Conservation (phyloP, 2,888 invertebrate genomes). For the Lasioglossum lativentre region DNA sequence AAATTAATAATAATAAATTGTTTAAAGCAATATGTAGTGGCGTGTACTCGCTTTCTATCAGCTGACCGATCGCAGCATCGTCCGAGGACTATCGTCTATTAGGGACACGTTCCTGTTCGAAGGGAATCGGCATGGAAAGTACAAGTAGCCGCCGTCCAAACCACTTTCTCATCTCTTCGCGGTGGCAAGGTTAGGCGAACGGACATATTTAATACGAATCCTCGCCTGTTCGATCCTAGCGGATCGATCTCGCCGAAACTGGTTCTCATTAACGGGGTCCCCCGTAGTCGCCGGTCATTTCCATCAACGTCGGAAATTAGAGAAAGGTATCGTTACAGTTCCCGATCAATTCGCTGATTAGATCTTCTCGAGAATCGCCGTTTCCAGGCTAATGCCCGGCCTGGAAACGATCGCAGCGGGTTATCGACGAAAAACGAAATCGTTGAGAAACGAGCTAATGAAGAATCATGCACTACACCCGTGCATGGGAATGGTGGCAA, state of each 20-base stretch:
- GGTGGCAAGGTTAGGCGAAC: constrained; percentile 24
- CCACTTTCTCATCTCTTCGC: constrained; percentile 41
- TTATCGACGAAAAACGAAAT: constrained; percentile 11
- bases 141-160: constrained; percentile 37
- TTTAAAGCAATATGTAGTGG: too few relatives aligned
- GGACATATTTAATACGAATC: constrained; percentile 24
- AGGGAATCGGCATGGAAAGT: constrained; percentile 41
- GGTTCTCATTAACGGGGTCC: constrained; percentile 31
- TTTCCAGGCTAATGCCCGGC: constrained; percentile 40
- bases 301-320: constrained; percentile 30
- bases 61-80: constrained; percentile 17
- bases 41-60: constrained; percentile 45
- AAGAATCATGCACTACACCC: neutral
- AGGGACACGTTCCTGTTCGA: constrained; percentile 36
- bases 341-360: constrained; percentile 29
- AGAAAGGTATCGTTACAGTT: constrained; percentile 45
- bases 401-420: constrained; percentile 14
- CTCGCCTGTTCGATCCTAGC: neutral
- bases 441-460: neutral
- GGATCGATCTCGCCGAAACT: neutral
- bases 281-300: neutral
- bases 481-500: neutral
- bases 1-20: too few relatives aligned
- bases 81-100: constrained; percentile 31
- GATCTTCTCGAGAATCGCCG: constrained; percentile 9